phyloP scores from a whole-genome alignment of 2,888 invertebrate genomes.

The Polietes domitor region DNA sequence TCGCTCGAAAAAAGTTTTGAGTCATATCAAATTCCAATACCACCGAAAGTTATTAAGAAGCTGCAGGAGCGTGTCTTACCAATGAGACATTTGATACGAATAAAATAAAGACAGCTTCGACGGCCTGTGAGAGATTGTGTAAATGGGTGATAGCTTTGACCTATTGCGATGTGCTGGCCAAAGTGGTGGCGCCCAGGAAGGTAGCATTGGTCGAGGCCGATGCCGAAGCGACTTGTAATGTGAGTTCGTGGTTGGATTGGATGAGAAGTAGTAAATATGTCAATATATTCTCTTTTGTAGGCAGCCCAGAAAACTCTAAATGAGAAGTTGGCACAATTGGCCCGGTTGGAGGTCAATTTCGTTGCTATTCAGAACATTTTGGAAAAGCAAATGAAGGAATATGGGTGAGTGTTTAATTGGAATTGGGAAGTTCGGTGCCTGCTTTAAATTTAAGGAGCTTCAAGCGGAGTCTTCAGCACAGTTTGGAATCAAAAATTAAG shows the following conservation, averaged over 20 bases:
- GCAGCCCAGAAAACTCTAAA: slow-evolving; percentile 84
- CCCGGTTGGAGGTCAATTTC: slow-evolving; percentile 81
- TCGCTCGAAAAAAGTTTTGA: slow-evolving; percentile 92
- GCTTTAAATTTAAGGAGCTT: no score
- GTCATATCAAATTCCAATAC: slow-evolving; percentile 96
- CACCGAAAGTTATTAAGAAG: slow-evolving; percentile 90
- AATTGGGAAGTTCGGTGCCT: no score
- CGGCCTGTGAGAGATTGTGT: slow-evolving; percentile 94
- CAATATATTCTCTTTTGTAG: slow-evolving; percentile 58
- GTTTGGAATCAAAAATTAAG: no score
- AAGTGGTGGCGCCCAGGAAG: slow-evolving; percentile 96
- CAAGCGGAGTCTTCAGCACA: no score
- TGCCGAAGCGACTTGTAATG: slow-evolving; percentile 91
- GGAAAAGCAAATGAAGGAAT: slow-evolving; percentile 83
- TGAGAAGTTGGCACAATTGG: slow-evolving; percentile 84
- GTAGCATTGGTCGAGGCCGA: slow-evolving; percentile 90
- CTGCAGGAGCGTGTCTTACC: slow-evolving; percentile 89
- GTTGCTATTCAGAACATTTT: slow-evolving; percentile 85
- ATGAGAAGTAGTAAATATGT: neutral
- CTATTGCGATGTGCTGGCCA: slow-evolving; percentile 96
- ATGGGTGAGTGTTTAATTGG: slow-evolving; percentile 77
- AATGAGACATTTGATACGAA: slow-evolving; percentile 96
- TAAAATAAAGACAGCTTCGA: slow-evolving; percentile 92
- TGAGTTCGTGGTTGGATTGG: slow-evolving; percentile 62
- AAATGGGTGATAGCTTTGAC: slow-evolving; percentile 98